Evolutionary conservation across 2,113 vertebrate species (phyloP).

Genomic region (Isichthys henryi): DNA sequence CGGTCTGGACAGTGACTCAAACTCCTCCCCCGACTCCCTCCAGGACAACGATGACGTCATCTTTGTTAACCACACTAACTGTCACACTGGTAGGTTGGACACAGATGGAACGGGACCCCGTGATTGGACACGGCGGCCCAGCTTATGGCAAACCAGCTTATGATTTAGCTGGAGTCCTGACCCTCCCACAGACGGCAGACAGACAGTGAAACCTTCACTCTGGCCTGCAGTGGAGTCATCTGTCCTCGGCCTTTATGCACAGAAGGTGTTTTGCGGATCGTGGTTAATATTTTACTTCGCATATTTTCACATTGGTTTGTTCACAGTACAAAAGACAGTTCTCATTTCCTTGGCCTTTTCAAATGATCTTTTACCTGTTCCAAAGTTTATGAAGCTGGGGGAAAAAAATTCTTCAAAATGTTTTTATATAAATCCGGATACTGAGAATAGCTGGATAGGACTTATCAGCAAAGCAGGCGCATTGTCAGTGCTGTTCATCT

Average conservation of each 20-base stretch:
- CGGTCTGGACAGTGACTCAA: constrained; percentile 85
- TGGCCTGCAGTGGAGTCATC: neutral
- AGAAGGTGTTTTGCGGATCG: neutral
- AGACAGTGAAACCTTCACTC: neutral
- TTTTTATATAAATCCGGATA: neutral
- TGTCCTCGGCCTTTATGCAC: neutral
- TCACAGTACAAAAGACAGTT: neutral
- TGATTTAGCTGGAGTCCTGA: neutral
- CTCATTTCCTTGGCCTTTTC: neutral
- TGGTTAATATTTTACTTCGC: neutral
- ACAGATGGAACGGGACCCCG: neutral
- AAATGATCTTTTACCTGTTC: neutral
- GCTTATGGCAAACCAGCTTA: neutral
- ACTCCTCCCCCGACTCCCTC: constrained; percentile 89
- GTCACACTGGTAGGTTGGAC: constrained; percentile 50
- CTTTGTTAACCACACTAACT: constrained; percentile 68
- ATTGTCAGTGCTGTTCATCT: neutral
- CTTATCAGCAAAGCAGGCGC: neutral
- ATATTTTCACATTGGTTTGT: neutral
- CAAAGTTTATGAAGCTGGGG: neutral
- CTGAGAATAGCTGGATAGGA: neutral
- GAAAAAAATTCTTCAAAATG: neutral
- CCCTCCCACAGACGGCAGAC: neutral
- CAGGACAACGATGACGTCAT: constrained; percentile 83
- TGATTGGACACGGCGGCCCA: neutral